phyloP scores from a whole-genome alignment of 2,797 vertebrate species.

The Alcedo quadribrachys region DNA sequence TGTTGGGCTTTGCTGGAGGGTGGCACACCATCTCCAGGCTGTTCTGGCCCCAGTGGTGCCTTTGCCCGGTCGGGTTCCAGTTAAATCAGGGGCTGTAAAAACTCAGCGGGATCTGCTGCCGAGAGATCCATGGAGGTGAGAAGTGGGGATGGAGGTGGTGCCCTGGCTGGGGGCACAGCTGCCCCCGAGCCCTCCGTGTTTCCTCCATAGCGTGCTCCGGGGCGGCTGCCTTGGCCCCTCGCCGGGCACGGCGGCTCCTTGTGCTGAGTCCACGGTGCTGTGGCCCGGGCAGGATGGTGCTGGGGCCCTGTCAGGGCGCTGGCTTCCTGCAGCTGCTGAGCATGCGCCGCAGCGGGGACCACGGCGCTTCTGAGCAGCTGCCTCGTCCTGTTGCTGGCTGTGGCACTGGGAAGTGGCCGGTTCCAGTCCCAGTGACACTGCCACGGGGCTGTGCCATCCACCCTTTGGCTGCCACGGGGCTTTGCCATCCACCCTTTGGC shows the following conservation, averaged over 20 bases:
- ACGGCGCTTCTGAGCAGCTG: not conserved
- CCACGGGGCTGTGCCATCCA: accelerated
- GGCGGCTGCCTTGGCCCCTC: not conserved
- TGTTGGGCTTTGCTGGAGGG: too few relatives aligned
- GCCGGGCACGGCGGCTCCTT: not conserved
- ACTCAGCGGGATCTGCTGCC: not conserved
- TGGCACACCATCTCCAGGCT: accelerated
- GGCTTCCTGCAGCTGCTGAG: not conserved
- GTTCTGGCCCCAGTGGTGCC: accelerated
- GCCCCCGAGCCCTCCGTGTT: not conserved
- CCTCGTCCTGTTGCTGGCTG: not conserved
- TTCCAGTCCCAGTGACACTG: accelerated
- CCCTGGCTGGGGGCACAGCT: not conserved
- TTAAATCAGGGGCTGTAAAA: not conserved
- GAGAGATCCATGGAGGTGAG: not conserved
- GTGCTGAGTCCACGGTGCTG: not conserved
- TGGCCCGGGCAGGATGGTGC: not conserved
- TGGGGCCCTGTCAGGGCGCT: not conserved
- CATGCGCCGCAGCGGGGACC: not conserved
- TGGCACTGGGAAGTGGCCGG: not conserved
- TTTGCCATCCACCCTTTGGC: not conserved
- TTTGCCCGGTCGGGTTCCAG: too few relatives aligned
- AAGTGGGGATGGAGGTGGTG: accelerated
- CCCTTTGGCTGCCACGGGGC: accelerated
- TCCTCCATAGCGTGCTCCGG: not conserved